Conservation (phyloP, 2,888 invertebrate species). For the Agrochola litura region DNA sequence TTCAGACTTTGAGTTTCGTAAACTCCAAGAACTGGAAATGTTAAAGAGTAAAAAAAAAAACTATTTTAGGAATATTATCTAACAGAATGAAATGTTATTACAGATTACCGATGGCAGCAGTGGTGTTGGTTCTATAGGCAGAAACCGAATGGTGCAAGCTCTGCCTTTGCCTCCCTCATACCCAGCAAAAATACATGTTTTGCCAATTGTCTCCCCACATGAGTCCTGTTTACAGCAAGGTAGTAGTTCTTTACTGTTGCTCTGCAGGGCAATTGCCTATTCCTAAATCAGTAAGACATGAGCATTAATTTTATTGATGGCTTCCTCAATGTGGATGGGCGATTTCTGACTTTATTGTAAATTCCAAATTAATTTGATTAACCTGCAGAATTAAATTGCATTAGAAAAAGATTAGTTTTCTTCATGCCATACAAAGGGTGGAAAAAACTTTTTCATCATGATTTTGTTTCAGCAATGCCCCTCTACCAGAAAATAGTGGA, state of each 20-base stretch:
- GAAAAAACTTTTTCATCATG: neutral
- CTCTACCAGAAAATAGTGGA: conserved; percentile 95
- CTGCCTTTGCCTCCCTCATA: conserved; percentile 95
- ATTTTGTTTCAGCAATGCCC: conserved; percentile 89
- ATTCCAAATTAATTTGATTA: neutral
- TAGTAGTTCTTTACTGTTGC: conserved; percentile 46
- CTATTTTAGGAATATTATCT: neutral
- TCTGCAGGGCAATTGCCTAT: neutral
- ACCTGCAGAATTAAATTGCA: neutral
- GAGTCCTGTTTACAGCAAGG: conserved; percentile 90
- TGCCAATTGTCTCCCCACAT: conserved; percentile 92
- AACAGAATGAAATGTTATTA: conserved; percentile 14
- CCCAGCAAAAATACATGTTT: conserved; percentile 94
- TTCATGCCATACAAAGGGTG: neutral
- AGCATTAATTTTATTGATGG: neutral
- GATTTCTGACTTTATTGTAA: neutral
- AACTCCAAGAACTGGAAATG: neutral
- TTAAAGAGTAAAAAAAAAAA: neutral
- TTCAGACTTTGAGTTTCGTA: neutral
- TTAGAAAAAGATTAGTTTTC: neutral
- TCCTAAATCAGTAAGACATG: neutral
- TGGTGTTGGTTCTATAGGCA: conserved; percentile 84
- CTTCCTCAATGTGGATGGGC: neutral
- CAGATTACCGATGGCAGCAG: conserved; percentile 87
- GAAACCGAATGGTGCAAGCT: conserved; percentile 82